These are phyloP conservation scores for Muntiacus reevesi DNA, from an alignment of 2,113 vertebrate genomes.

Conservation along the genomic window DNA sequence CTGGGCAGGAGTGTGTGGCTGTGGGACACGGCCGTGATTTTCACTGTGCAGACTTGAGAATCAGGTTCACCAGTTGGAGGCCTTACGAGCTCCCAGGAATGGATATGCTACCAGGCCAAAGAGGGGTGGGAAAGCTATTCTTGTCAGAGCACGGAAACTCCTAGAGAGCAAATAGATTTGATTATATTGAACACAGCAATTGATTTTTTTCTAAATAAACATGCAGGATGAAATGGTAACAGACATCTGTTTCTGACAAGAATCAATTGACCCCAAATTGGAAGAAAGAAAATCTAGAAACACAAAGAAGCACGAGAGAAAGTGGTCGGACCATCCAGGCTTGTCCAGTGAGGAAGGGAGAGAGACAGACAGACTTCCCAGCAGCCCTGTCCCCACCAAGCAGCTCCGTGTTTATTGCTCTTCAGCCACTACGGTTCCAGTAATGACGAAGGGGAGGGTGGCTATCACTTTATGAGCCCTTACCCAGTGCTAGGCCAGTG, in stretches of 20 bases:
- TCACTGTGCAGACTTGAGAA: background rate
- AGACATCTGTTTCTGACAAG: constrained; percentile 22
- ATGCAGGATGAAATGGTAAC: constrained; percentile 39
- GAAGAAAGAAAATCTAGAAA: constrained; percentile 56
- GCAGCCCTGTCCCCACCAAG: background rate
- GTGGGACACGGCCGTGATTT: background rate
- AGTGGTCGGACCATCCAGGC: background rate
- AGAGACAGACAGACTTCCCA: background rate
- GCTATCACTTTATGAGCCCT: background rate
- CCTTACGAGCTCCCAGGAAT: background rate
- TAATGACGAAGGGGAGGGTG: background rate
- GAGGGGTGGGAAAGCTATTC: background rate
- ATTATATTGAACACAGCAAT: constrained; percentile 33
- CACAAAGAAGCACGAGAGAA: constrained; percentile 38
- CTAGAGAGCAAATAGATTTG: constrained; percentile 45
- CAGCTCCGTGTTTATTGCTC: background rate
- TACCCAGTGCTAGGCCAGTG: background rate
- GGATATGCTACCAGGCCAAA: background rate
- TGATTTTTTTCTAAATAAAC: constrained; percentile 70
- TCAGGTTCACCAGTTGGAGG: accelerated
- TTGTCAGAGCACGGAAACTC: background rate
- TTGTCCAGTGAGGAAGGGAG: background rate
- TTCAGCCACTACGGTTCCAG: no score
- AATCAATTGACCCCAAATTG: constrained; percentile 45
- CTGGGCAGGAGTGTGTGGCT: accelerated